Evolutionary conservation across 2,797 vertebrate genomes (phyloP), one percentile per base, ranked within the genome.

Genomic region (Lophius americanus): DNA sequence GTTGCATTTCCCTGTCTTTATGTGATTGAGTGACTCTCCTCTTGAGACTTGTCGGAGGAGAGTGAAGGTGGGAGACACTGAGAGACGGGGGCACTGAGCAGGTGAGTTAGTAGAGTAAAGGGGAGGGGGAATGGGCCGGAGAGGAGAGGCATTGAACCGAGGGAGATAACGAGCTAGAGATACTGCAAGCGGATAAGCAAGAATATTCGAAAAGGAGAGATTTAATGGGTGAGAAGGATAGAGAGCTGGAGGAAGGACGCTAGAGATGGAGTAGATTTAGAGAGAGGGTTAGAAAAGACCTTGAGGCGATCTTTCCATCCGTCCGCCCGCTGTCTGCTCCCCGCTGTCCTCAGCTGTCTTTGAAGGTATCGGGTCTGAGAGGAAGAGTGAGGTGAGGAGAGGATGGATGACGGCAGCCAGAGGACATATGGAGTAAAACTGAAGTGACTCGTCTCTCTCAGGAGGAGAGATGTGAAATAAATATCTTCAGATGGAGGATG

Each of bases 101-200:
- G 5, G 60, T 14, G 53, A 63, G 38, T 14, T 3, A 2, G 33
- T 2, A 23, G 39, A 53, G 13, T 35, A n/a, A 60, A 13, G 12
- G 51, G 52, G 50, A 70, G 36, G 43, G 58, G 55, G 52, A 68
- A 9, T 2, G 9, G 41, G n/a, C 12, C 3, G 6, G n/a, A 23
- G 53, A 56, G 36, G 52, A 41, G 60, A 50, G 62, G 43, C 51
- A 36, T 7, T 3, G 37, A 23, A 44, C 12, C 14, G 48, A 53
- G 60, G 36, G 65, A 61, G 9, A 80, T 73, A 82, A 82, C 66
- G 73, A 84, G 58, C 70, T 35, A 46, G 9, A 73, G 53, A 41
- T 14, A 58, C 59, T 53, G 68, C 9, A 53, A 70, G 57, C 7
- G 0, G 44, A 64, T 39, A 58, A 72, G 67, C 9, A 9, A 66